Percentiles rank a stretch among this genome's conserved stretches.
These are phyloP conservation scores for Aphaenogaster rudis DNA, from an alignment of 1,140 invertebrate genomes.

Conservation along the genomic window DNA sequence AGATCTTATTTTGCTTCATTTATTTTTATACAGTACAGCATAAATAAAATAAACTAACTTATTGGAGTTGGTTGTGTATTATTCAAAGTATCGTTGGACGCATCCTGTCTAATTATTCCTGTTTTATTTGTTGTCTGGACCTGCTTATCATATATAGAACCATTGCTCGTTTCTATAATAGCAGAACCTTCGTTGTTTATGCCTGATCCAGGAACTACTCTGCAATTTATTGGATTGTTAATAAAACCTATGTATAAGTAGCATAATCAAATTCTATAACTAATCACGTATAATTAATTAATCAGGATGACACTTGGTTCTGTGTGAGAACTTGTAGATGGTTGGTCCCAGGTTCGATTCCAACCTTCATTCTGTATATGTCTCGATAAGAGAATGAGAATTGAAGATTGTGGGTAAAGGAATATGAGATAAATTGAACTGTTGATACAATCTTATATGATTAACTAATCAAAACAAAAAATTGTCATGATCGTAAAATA, in stretches of 20 bases:
- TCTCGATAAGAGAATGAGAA: too few relatives aligned
- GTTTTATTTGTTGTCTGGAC: background rate
- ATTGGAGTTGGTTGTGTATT: conserved; percentile 11
- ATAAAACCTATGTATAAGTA: background rate
- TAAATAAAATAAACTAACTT: conserved; percentile 40
- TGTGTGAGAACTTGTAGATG: background rate
- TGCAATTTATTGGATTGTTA: conserved; percentile 51
- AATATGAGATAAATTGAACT: background rate
- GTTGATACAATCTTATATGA: background rate
- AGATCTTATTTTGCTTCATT: background rate
- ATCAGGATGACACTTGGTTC: background rate
- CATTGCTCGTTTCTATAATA: background rate
- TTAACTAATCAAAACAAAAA: background rate
- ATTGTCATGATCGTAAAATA: background rate
- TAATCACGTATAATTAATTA: background rate
- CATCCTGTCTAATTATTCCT: background rate
- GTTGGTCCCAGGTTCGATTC: too few relatives aligned
- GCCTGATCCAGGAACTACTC: conserved; percentile 73
- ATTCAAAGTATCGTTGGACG: background rate
- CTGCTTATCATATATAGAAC: conserved; percentile 2
- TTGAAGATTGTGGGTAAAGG: too few relatives aligned
- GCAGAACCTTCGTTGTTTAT: conserved; percentile 9
- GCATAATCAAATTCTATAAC: background rate
- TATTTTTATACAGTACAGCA: background rate
- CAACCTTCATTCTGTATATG: too few relatives aligned